Evolutionary conservation across 2,888 invertebrate genomes (phyloP).

Genomic region (Muscina levida): DNA sequence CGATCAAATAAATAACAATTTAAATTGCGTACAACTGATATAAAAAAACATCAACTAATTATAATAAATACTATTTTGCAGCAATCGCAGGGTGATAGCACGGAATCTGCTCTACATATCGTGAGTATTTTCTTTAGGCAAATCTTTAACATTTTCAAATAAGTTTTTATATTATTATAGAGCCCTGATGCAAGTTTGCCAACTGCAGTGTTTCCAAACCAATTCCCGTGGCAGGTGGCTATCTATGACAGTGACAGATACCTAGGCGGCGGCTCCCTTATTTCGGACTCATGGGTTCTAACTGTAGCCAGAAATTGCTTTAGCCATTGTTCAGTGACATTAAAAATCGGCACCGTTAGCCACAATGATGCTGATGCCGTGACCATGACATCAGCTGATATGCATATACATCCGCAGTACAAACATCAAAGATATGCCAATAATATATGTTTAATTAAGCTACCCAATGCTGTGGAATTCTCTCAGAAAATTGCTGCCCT

Average conservation of each 20-base stretch:
- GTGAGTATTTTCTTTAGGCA: too few relatives aligned
- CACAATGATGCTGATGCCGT: constrained; percentile 61
- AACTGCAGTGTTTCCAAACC: too few relatives aligned
- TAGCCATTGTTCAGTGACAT: constrained; percentile 68
- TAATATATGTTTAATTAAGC: constrained; percentile 74
- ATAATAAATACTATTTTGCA: too few relatives aligned
- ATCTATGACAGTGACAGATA: constrained; percentile 72
- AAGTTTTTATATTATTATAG: too few relatives aligned
- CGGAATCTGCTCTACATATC: too few relatives aligned
- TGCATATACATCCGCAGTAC: constrained; percentile 74
- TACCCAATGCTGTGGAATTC: constrained; percentile 71
- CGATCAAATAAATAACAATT: too few relatives aligned
- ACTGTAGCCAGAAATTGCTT: constrained; percentile 77
- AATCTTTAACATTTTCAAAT: too few relatives aligned
- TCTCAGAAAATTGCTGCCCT: constrained; percentile 72
- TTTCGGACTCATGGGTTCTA: constrained; percentile 73
- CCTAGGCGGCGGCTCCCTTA: constrained; percentile 76
- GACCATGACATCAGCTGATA: constrained; percentile 71
- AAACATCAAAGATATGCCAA: constrained; percentile 72
- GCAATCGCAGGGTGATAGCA: too few relatives aligned
- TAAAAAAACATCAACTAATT: too few relatives aligned
- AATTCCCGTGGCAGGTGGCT: constrained; percentile 78
- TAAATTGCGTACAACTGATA: too few relatives aligned
- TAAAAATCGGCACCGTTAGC: constrained; percentile 73
- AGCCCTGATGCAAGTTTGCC: too few relatives aligned